Base-by-base conservation (phyloP, 2,888 invertebrate genomes). In the Melinopterus prodromus region DNA sequence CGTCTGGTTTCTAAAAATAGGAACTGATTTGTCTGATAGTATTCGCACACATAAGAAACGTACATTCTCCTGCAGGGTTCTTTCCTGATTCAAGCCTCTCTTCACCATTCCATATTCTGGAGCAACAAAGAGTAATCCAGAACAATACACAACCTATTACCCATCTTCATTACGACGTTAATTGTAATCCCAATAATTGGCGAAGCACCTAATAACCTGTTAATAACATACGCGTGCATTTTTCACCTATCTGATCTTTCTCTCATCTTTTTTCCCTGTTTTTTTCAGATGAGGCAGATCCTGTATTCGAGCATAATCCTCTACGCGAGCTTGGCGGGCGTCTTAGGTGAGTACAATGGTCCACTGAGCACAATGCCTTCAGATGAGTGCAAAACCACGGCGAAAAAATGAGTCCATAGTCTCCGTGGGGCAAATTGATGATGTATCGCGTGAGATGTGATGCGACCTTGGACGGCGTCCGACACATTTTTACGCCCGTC, bases 231-330 rank as follows among this genome's bases (percentile, higher is more conserved):
- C 12, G 9, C 74, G 37, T 26, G 16, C 35, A 26, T n/a, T 36
- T 74, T 74, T 74, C 15, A 26, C 53, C 35, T 6, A 74, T 76
- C n/a, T 53, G 38, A 26, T 26, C 36, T 35, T n/a, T n/a, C n/a
- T n/a, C n/a, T n/a, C n/a, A n/a, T n/a, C 69, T 74, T 79, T 77
- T 71, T 69, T 71, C 77, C 77, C 71, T 70, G 69, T 69, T 79
- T 38, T 16, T 80, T 80, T 15, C 79, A 80, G 80, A 80, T 80
- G 80, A 79, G 77, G 78, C 71, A 79, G 79, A 6, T 77, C 16
- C 71, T 79, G 74, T 53, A 53, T 53, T 9, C 53, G 9, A 53
- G 53, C 53, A 53, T 53, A 53, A 53, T 53, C 0, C 53, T 53
- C 53, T 53, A 12, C 9, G 53, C 53, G 12, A 53, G 53, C 53